phyloP scores from a whole-genome alignment of 2,113 vertebrate species.

The Serinus canaria region DNA sequence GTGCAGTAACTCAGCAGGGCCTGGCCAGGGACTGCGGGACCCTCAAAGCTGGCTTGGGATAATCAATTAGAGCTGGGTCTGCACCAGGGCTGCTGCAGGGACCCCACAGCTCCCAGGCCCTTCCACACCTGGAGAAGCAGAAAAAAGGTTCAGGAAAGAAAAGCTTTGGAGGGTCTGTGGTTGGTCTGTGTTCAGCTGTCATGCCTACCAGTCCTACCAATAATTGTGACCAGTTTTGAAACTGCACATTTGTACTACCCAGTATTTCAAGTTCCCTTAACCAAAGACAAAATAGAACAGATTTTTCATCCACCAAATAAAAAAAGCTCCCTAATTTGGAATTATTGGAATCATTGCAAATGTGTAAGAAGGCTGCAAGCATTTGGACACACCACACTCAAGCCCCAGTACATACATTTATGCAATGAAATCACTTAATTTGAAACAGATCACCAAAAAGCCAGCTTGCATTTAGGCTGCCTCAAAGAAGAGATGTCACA shows the following conservation, averaged over 20 bases:
- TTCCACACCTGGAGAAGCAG: neutral
- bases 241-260: neutral
- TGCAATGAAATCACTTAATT: neutral
- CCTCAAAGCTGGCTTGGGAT: neutral
- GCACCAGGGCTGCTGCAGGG: neutral
- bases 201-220: neutral
- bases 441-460: neutral
- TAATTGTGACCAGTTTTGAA: neutral
- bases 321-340: neutral
- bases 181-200: neutral
- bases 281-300: neutral
- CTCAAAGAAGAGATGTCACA: neutral
- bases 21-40: neutral
- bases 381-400: neutral
- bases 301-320: neutral
- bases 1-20: neutral
- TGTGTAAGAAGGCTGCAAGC: neutral
- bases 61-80: neutral
- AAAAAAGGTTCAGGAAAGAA: neutral
- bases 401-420: neutral
- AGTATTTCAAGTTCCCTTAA: neutral
- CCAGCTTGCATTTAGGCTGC: neutral
- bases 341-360: neutral
- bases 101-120: neutral
- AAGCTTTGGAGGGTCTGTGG: neutral